These are phyloP conservation scores for Epicampocera succincta DNA, from an alignment of 2,888 invertebrate species.

Conservation along the genomic window DNA sequence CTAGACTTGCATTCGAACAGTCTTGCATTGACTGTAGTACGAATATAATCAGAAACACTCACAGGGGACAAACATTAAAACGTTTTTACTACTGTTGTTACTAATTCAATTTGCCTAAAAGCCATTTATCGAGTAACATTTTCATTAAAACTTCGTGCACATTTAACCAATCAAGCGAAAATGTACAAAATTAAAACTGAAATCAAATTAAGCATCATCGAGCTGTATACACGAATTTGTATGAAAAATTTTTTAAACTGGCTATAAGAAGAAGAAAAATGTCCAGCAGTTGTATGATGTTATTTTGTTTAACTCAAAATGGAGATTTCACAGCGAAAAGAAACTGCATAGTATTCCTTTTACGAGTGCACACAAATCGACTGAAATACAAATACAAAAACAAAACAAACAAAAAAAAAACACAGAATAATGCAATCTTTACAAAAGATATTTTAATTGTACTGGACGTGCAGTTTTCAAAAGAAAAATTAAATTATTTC, in stretches of 20 bases:
- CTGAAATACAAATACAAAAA: neutral
- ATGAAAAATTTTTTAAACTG: slow-evolving; percentile 35
- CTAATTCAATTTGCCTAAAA: slow-evolving; percentile 70
- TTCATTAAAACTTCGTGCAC: slow-evolving; percentile 70
- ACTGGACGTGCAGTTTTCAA: slow-evolving; percentile 25
- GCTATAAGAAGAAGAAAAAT: slow-evolving; percentile 35
- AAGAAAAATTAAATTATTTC: slow-evolving; percentile 15
- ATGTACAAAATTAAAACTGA: slow-evolving; percentile 69
- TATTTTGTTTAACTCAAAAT: slow-evolving; percentile 32
- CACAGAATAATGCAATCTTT: slow-evolving; percentile 27
- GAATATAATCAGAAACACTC: slow-evolving; percentile 32
- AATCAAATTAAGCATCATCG: slow-evolving; percentile 68
- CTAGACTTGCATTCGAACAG: slow-evolving; percentile 1
- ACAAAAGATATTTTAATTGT: slow-evolving; percentile 29
- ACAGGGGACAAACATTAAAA: slow-evolving; percentile 62
- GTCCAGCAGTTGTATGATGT: slow-evolving; percentile 36
- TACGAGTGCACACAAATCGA: neutral
- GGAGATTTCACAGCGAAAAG: slow-evolving; percentile 34
- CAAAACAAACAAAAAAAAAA: slow-evolving; percentile 5
- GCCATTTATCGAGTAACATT: slow-evolving; percentile 70
- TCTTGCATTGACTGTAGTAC: neutral
- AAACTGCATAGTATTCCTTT: slow-evolving; percentile 21
- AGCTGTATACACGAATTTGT: slow-evolving; percentile 41
- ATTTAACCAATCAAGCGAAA: slow-evolving; percentile 70
- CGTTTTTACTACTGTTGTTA: slow-evolving; percentile 67